A percentile compares a stretch with the other conserved stretches of the same genome.
These are phyloP conservation scores for Brachyhypopomus occidentalis DNA, from an alignment of 2,113 vertebrate genomes.

Conservation along the genomic window DNA sequence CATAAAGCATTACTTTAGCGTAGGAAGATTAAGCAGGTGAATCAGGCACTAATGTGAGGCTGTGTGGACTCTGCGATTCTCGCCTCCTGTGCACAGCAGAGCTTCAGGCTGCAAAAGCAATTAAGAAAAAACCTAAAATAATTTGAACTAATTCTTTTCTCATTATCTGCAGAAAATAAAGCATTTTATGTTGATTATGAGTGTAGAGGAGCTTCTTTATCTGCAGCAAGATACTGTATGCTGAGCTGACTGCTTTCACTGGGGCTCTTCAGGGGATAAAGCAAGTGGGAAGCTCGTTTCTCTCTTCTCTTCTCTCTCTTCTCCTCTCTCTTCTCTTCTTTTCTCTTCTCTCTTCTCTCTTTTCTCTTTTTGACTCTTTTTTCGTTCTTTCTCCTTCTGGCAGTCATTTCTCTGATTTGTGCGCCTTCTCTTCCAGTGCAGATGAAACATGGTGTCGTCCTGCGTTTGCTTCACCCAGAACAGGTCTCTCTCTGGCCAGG, in stretches of 20 bases:
- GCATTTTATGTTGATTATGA: constrained; percentile 78
- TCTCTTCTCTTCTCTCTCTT: too few species aligned
- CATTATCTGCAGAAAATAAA: constrained; percentile 75
- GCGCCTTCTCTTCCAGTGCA: constrained; percentile 56
- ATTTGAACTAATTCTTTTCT: constrained; percentile 78
- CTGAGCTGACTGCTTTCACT: constrained; percentile 69
- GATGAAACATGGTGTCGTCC: constrained; percentile 63
- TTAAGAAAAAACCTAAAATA: constrained; percentile 80
- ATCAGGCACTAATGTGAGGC: constrained; percentile 75
- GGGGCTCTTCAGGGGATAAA: constrained; percentile 65
- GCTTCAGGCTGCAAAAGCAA: constrained; percentile 79
- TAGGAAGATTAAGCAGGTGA: constrained; percentile 78
- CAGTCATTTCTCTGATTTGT: constrained; percentile 41
- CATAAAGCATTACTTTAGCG: constrained; percentile 75
- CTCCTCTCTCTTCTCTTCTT: constrained; percentile 3
- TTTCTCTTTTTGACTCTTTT: constrained; percentile 41
- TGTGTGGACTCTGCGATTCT: constrained; percentile 78
- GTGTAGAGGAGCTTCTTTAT: constrained; percentile 71
- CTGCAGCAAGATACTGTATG: constrained; percentile 73
- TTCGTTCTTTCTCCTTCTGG: constrained; percentile 52
- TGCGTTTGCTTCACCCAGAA: constrained; percentile 56
- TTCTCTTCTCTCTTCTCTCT: constrained; percentile 7
- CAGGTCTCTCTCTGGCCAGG: constrained; percentile 39
- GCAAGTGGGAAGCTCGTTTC: constrained; percentile 45
- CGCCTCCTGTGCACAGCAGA: constrained; percentile 68